Base-by-base conservation (phyloP, 2,113 vertebrate species). In the Lophotis ruficrista region DNA sequence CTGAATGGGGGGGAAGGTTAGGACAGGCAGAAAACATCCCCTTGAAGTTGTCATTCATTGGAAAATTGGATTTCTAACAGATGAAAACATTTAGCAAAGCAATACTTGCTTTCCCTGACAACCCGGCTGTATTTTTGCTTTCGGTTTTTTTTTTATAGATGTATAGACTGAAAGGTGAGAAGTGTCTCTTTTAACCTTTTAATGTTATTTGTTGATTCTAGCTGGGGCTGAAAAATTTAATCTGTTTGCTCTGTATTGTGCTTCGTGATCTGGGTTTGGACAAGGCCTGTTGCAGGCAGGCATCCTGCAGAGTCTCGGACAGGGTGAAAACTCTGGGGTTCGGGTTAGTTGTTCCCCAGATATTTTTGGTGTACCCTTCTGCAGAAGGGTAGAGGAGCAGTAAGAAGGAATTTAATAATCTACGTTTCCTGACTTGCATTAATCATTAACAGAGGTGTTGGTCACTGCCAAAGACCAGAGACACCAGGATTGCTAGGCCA, bases 51-150 rank as follows among this genome's bases (percentile, higher is more conserved):
- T 69, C 82, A 45, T 75, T 38, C 56, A 21, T 50, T 0, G 24
- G 91, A 90, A 93, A 89, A 69, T 14, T 33, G 66, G 51, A 69
- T 92, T 94, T 94, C 70, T 64, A 73, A 68, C 65, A 64, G 56
- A 73, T 12, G 60, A 78, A 89, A 91, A 54, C 24, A 48, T 83
- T 69, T 43, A 91, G 60, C 43, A 68, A 78, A 91, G 78, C 53
- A 92, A 45, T 35, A 64, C 73, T 89, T 82, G 31, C 71, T 89
- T 89, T 78, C 85, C 91, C 65, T 85, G 76, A 91, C 84, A 93
- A 91, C 65, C 65, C 77, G 85, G 60, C 23, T 89, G 33, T 20
- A 30, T 17, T 77, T 85, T 37, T n/a, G 41, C 13, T 72, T 47
- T 87, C 33, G 4, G 7, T 57, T 62, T 69, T 9, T 62, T 62